phyloP scores from a whole-genome alignment of 2,888 invertebrate species.

The Barypeithes pellucidus region DNA sequence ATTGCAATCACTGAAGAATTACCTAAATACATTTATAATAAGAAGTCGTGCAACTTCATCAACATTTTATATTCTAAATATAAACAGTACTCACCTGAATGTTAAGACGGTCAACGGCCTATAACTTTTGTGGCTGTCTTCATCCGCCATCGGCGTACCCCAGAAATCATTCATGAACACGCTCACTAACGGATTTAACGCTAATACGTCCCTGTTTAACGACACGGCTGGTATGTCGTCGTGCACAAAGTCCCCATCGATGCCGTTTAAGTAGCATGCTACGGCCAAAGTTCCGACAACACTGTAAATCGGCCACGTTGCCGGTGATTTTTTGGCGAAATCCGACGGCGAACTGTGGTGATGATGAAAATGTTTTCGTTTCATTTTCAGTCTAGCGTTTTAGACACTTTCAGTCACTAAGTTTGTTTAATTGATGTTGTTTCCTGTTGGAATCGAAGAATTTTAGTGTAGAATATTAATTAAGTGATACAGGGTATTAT shows the following conservation, averaged over 20 bases:
- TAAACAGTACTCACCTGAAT: constrained; percentile 81
- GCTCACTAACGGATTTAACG: constrained; percentile 75
- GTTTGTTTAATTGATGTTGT: background rate
- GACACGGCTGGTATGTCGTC: constrained; percentile 90
- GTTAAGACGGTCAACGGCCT: constrained; percentile 87
- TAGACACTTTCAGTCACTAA: constrained; percentile 6
- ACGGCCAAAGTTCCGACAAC: constrained; percentile 80
- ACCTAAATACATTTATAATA: too few relatives aligned
- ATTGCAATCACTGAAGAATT: too few relatives aligned
- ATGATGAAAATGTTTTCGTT: constrained; percentile 36
- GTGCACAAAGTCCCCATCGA: constrained; percentile 89
- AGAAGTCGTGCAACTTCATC: too few relatives aligned
- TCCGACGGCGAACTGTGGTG: constrained; percentile 22
- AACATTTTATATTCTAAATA: background rate
- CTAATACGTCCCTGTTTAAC: constrained; percentile 86
- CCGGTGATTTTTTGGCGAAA: constrained; percentile 68
- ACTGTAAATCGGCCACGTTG: constrained; percentile 77
- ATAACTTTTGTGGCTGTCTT: constrained; percentile 89
- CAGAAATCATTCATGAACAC: constrained; percentile 88
- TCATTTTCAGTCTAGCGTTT: constrained; percentile 20
- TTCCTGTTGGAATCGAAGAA: background rate
- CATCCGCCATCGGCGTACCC: constrained; percentile 91
- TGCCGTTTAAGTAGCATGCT: constrained; percentile 81
- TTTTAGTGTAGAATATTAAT: background rate
- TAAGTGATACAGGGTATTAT: too few relatives aligned